Evolutionary conservation across 2,888 invertebrate genomes (phyloP), one percentile per base, ranked within the genome.

Genomic region (Ephialtes manifestator): DNA sequence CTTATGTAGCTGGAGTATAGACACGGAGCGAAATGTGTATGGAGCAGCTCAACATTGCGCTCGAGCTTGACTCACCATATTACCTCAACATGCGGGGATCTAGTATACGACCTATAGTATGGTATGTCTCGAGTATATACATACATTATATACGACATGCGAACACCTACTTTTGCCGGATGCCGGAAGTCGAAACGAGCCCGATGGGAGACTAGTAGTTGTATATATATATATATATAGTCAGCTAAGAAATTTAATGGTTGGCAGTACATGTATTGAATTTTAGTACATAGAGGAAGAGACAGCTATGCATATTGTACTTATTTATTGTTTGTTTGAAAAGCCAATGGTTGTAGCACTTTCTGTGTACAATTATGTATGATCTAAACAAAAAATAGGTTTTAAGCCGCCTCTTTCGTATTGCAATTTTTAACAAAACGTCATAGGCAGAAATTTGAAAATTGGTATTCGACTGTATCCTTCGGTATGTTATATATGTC

Each of bases 181-280:
- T 78, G 86, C 67, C 74, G 83, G 65, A 82, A 86, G 81, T n/a
- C 79, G 48, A 81, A 87, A 85, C 83, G 85, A 87, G 82, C 63
- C 85, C 85, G 67, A 78, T 86, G 85, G 84, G 86, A 86, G 58
- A 80, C 31, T 55, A 53, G 43, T 70, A 46, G 5, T 11, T 18
- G 24, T 31, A 48, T 35, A 55, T 31, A n/a, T 51, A 4, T n/a
- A 15, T 76, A 51, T 65, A 39, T 58, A 28, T 24, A 58, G 58
- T 24, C 20, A 20, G 1, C 18, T 18, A 55, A 55, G 53, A 10
- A 55, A 55, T 55, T 55, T 8, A 24, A 18, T 20, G 53, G 20
- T 10, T 4, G 53, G 11, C 53, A 10, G 20, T 55, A 55, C 10
- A 8, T 10, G 10, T 11, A 55, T 55, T 55, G 53, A 55, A 55